Evolutionary conservation across 1,140 invertebrate genomes (phyloP).

Genomic region (Hypsibius dujardini): DNA sequence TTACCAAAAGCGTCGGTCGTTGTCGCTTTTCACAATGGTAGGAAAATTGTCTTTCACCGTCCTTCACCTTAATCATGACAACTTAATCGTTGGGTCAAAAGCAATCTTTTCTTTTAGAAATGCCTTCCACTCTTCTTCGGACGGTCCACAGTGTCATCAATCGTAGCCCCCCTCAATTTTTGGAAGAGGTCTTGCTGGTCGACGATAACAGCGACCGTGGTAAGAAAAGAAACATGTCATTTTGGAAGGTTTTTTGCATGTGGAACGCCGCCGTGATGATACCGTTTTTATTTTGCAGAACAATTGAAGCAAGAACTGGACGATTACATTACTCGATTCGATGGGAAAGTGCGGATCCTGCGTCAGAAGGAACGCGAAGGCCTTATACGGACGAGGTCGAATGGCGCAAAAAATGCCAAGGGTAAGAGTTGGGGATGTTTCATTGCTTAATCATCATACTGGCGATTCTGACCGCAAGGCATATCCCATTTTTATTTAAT

Average conservation of each 20-base stretch:
- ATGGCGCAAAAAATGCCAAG: conserved; percentile 68
- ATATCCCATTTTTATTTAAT: too few species aligned
- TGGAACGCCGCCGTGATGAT: too few species aligned
- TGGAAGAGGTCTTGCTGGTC: conserved; percentile 86
- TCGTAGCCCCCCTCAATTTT: conserved; percentile 63
- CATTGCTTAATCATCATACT: too few species aligned
- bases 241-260: too few species aligned
- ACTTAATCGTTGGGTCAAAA: too few species aligned
- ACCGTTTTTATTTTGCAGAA: conserved; percentile 39
- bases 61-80: too few species aligned
- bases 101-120: conserved; percentile 37
- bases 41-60: too few species aligned
- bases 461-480: too few species aligned
- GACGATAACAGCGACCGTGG: conserved; percentile 93
- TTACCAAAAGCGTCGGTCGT: conserved; percentile 83
- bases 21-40: conserved; percentile 86
- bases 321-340: conserved; percentile 65
- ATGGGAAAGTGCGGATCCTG: conserved; percentile 68
- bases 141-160: conserved; percentile 91
- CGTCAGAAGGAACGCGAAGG: conserved; percentile 71
- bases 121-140: conserved; percentile 76
- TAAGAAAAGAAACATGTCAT: conserved; percentile 27
- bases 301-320: conserved; percentile 72
- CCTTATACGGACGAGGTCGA: conserved; percentile 69
- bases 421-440: too few species aligned